Evolutionary conservation across 37 sponge, comb jelly and placozoan genomes (phyloP), one percentile per base, ranked within the genome.

Genomic region (Geodia barretti): DNA sequence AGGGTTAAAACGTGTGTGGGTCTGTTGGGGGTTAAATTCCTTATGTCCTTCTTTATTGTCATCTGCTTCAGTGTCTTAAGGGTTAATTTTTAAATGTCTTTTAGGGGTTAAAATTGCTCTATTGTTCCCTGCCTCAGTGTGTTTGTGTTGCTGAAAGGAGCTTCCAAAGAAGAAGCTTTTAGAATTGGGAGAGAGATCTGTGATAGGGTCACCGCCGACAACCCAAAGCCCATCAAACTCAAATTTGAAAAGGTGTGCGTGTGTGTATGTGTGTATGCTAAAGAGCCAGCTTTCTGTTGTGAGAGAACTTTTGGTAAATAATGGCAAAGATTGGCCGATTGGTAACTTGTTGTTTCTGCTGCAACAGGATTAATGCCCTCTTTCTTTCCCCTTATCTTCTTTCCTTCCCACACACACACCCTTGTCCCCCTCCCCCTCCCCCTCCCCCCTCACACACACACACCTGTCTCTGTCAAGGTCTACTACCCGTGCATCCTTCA

Each of bases 181-280:
- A 62, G 74, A 7, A 84, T 95, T 69, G 95, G 98, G 1, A 70
- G 83, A 40, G 93, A 97, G 54, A 97, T 97, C 39, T 84, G 75
- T 26, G 83, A 87, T 11, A 62, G 68, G 33, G 95, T 97, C 9
- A 95, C 98, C 3, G 84, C 81, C 23, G 58, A 68, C n/a, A 95
- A 92, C 66, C 95, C 93, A n/a, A 89, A 90, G 75, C 98, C 98
- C 31, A 89, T 97, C 24, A 95, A 94, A 43, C 79, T 97, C 63
- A 97, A 94, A 68, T 95, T 97, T 88, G 95, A 97, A 75, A 97
- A 95, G 87, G 96, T 90, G 11, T 26, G 79, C 20, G 25, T 31
- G 60, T 11, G 11, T 58, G 60, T 19, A 20, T 58, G 60, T 11
- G 60, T 58, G 11, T 25, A 66, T 23, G 26, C n/a, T 9, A 66